Conservation (phyloP, 1,140 invertebrate species). For the Habropoda laboriosa region DNA sequence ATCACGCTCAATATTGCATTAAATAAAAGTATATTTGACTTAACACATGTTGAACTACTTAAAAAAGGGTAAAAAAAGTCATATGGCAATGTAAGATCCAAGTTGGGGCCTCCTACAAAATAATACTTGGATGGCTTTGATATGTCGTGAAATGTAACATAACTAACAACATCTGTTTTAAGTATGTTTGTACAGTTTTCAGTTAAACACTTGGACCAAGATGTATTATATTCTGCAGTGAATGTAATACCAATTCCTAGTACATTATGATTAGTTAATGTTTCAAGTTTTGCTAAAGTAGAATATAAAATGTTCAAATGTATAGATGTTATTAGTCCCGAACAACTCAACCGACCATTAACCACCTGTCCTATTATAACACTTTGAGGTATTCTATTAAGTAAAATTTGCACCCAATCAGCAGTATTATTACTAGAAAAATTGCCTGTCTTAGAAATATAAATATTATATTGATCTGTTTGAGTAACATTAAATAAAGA, state of each 20-base stretch:
- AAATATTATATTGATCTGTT: constrained; percentile 70
- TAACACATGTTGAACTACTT: constrained; percentile 48
- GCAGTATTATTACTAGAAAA: constrained; percentile 76
- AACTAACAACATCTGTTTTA: constrained; percentile 73
- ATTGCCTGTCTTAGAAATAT: constrained; percentile 84
- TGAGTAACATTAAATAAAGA: constrained; percentile 71
- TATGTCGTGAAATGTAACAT: constrained; percentile 85
- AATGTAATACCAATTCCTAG: constrained; percentile 74
- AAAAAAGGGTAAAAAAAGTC: constrained; percentile 89
- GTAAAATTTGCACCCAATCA: constrained; percentile 83
- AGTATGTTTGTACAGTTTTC: constrained; percentile 70
- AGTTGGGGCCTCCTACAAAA: constrained; percentile 84
- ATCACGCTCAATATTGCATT: neutral
- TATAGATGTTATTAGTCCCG: constrained; percentile 79
- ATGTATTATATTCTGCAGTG: constrained; percentile 68
- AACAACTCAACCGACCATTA: constrained; percentile 75
- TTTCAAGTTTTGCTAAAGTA: constrained; percentile 70
- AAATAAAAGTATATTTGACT: constrained; percentile 15
- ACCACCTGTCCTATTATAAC: constrained; percentile 63
- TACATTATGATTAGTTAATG: constrained; percentile 75
- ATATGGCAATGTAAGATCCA: constrained; percentile 85
- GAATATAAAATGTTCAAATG: constrained; percentile 82
- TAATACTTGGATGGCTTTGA: constrained; percentile 81
- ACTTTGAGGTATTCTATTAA: constrained; percentile 72
- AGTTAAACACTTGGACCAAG: constrained; percentile 70